Percentiles rank a stretch among this genome's conserved stretches.
Evolutionary conservation across 2,113 vertebrate genomes (phyloP).

Genomic region (Pelusios castaneus): DNA sequence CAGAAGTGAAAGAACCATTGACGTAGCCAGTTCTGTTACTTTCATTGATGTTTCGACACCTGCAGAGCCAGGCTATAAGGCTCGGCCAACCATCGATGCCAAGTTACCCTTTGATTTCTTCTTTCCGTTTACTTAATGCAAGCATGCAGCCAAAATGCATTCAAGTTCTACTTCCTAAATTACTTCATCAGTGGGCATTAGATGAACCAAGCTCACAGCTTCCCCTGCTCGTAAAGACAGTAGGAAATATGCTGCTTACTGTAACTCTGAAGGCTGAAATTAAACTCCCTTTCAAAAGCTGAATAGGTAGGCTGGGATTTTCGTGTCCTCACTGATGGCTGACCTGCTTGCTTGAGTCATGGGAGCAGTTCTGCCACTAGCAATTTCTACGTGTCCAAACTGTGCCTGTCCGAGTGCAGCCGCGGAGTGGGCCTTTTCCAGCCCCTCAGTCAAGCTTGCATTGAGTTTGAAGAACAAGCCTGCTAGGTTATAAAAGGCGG

Average conservation of each 20-base stretch:
- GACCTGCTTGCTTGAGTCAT: not conserved
- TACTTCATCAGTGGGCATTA: constrained; percentile 21
- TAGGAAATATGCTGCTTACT: not conserved
- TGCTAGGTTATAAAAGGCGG: not conserved
- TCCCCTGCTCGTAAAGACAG: not conserved
- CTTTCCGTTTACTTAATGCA: constrained; percentile 89
- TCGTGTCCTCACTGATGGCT: not conserved
- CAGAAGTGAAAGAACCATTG: constrained; percentile 64
- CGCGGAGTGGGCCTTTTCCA: not conserved
- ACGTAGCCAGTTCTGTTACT: constrained; percentile 80
- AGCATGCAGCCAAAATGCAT: not conserved
- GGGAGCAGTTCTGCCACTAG: not conserved
- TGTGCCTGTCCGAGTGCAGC: not conserved
- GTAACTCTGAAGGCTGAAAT: not conserved
- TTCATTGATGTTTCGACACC: constrained; percentile 86
- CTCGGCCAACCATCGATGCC: constrained; percentile 85
- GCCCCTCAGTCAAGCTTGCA: not conserved
- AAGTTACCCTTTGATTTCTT: constrained; percentile 93
- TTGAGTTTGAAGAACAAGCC: not conserved
- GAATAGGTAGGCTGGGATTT: not conserved
- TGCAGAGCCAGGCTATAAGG: constrained; percentile 86
- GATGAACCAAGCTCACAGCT: not conserved
- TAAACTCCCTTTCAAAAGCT: not conserved
- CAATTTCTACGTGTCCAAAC: not conserved
- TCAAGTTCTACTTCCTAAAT: constrained; percentile 2